phyloP scores from a whole-genome alignment of 2,797 vertebrate species.

The Sphenopsis melanotis region DNA sequence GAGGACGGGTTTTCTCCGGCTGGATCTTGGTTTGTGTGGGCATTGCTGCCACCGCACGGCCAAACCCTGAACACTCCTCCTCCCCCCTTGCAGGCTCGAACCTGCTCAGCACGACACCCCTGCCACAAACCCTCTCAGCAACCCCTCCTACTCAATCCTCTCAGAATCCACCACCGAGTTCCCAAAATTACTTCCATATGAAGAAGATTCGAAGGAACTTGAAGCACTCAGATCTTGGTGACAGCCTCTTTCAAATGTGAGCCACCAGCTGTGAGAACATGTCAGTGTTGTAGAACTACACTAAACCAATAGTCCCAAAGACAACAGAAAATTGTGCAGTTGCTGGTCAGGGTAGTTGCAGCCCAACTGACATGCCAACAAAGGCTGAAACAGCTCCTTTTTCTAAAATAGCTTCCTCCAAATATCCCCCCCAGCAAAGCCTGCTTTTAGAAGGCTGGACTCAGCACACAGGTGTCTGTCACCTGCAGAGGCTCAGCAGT shows the following conservation, averaged over 20 bases:
- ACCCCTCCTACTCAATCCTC: neutral
- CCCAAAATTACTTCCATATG: neutral
- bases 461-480: neutral
- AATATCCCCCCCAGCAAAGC: neutral
- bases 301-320: neutral
- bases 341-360: neutral
- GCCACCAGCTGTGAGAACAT: neutral
- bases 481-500: neutral
- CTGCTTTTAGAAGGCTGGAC: neutral
- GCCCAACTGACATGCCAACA: neutral
- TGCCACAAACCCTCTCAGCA: neutral
- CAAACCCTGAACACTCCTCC: neutral
- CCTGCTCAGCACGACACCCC: neutral
- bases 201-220: neutral
- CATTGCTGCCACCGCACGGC: conserved; percentile 49
- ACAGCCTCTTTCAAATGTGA: neutral
- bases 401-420: neutral
- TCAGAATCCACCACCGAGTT: neutral
- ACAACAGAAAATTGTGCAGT: neutral
- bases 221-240: neutral
- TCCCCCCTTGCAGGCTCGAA: neutral
- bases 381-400: neutral
- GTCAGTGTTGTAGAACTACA: fast-evolving
- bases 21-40: fast-evolving
- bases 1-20: fast-evolving